These are phyloP conservation scores for Empidonax traillii DNA, from an alignment of 2,113 vertebrate species.

Conservation along the genomic window DNA sequence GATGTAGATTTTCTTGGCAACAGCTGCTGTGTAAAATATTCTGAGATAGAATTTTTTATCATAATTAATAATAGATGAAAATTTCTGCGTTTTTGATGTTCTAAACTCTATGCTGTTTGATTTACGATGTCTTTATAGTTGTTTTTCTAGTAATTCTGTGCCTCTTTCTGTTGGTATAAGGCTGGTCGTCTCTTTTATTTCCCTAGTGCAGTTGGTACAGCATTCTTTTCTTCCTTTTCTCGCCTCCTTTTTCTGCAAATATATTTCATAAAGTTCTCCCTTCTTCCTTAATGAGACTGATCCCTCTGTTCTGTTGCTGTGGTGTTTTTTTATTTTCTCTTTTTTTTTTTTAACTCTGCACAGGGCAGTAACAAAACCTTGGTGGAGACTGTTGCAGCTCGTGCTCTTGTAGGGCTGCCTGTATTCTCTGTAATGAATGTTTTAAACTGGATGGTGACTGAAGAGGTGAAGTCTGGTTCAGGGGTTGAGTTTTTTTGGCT, in stretches of 20 bases:
- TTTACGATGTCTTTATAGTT: slow-evolving; percentile 81
- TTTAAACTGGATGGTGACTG: neutral
- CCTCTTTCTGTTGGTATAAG: slow-evolving; percentile 69
- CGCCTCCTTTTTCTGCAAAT: slow-evolving; percentile 41
- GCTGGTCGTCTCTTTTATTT: slow-evolving; percentile 61
- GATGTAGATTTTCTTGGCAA: slow-evolving; percentile 78
- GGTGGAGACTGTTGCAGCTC: neutral
- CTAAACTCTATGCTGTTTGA: slow-evolving; percentile 85
- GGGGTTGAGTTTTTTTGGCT: neutral
- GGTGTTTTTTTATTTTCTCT: neutral
- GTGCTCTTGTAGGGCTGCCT: neutral
- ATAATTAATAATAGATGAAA: slow-evolving; percentile 87
- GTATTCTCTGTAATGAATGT: slow-evolving; percentile 35
- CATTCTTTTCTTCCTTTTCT: slow-evolving; percentile 41
- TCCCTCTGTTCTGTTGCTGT: neutral
- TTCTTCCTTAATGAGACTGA: slow-evolving; percentile 56
- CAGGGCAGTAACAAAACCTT: neutral
- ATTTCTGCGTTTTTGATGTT: slow-evolving; percentile 82
- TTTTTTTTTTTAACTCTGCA: neutral
- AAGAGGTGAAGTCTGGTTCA: neutral
- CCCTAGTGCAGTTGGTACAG: slow-evolving; percentile 46
- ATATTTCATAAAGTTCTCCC: slow-evolving; percentile 51
- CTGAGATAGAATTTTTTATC: slow-evolving; percentile 86
- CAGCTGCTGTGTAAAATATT: slow-evolving; percentile 81
- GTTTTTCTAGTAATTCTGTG: slow-evolving; percentile 77